phyloP scores from a whole-genome alignment of 2,797 vertebrate genomes.

The Mus caroli region DNA sequence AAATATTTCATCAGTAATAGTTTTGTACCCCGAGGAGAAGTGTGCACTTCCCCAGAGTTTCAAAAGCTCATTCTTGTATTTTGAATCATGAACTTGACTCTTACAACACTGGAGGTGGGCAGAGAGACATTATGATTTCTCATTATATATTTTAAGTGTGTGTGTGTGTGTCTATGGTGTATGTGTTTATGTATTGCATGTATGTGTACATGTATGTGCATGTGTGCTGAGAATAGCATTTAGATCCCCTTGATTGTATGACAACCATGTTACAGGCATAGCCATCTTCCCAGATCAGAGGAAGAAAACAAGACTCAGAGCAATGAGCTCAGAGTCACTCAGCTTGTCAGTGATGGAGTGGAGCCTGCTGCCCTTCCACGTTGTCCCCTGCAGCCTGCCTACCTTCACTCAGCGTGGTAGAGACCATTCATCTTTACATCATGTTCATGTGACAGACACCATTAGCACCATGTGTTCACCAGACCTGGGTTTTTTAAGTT shows the following conservation, averaged over 20 bases:
- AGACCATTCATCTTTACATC: background rate
- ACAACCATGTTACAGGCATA: background rate
- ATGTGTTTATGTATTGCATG: background rate
- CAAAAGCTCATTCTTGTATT: background rate
- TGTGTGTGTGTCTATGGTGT: background rate
- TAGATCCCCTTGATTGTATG: background rate
- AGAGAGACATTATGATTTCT: background rate
- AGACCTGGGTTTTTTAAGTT: background rate
- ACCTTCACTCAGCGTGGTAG: background rate
- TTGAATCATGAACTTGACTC: constrained; percentile 2
- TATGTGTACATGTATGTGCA: background rate
- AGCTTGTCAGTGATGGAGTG: background rate
- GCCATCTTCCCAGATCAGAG: background rate
- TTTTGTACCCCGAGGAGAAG: background rate
- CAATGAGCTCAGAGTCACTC: background rate
- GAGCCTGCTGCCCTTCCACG: fast-evolving
- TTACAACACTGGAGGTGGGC: background rate
- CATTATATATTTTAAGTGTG: background rate
- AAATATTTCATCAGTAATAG: constrained; percentile 11
- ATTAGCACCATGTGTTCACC: background rate
- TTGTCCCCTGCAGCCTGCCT: background rate
- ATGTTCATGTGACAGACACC: background rate
- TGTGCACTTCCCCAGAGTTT: background rate
- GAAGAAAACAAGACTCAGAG: background rate
- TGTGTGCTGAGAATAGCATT: background rate